phyloP scores from a whole-genome alignment of 2,888 invertebrate species.

The Hirtodrosophila cameraria region DNA sequence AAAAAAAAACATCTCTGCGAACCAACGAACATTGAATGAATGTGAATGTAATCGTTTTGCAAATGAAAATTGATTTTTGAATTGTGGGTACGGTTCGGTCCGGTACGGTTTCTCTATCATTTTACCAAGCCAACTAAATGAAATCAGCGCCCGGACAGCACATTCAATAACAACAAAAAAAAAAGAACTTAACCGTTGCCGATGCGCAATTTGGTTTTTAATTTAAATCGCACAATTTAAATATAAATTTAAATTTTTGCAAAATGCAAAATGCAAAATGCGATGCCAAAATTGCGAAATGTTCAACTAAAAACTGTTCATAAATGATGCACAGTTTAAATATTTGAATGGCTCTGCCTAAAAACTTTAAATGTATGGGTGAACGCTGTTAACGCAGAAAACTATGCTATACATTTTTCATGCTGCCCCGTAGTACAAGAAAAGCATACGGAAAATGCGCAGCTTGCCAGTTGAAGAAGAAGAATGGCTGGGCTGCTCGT shows the following conservation, averaged over 20 bases:
- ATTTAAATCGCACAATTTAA: constrained; percentile 68
- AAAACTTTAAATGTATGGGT: constrained; percentile 47
- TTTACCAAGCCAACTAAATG: constrained; percentile 66
- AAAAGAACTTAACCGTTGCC: constrained; percentile 17
- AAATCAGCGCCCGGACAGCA: constrained; percentile 60
- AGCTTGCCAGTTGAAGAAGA: constrained; percentile 67
- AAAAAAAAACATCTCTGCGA: constrained; percentile 44
- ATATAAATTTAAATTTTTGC: constrained; percentile 67
- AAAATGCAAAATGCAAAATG: too few relatives aligned
- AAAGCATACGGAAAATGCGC: constrained; percentile 62
- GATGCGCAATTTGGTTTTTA: constrained; percentile 64
- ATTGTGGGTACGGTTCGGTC: constrained; percentile 58
- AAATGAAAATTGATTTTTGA: constrained; percentile 82
- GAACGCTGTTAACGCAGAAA: constrained; percentile 56
- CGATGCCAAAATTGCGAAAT: constrained; percentile 1
- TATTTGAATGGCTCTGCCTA: constrained; percentile 59
- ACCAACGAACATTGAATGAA: constrained; percentile 78
- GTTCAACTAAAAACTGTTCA: constrained; percentile 34
- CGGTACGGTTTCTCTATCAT: constrained; percentile 31
- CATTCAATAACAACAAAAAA: constrained; percentile 23
- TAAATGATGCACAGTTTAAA: constrained; percentile 72
- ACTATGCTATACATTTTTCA: constrained; percentile 76
- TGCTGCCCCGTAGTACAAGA: constrained; percentile 44
- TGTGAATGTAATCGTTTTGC: constrained; percentile 80
- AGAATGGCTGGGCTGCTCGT: constrained; percentile 18